These are phyloP conservation scores for Opisthocomus hoazin DNA, from an alignment of 2,113 vertebrate genomes.

Conservation along the genomic window DNA sequence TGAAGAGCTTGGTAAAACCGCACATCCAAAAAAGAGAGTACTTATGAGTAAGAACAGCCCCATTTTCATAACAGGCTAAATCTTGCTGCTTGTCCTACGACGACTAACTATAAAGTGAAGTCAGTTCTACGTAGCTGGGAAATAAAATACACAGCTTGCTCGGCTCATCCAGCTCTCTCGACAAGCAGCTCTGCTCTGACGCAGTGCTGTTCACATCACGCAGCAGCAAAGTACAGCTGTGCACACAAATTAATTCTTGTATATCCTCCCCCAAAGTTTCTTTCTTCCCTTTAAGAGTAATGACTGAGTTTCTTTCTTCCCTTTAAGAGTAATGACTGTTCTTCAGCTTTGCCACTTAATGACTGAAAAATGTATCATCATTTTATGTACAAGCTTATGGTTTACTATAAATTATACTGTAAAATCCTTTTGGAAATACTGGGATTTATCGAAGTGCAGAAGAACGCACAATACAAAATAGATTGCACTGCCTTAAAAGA, in stretches of 20 bases:
- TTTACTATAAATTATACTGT: background rate
- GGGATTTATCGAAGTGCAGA: slow-evolving; percentile 6
- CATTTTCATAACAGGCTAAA: background rate
- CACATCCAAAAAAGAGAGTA: background rate
- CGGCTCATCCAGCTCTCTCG: slow-evolving; percentile 60
- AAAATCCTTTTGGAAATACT: background rate
- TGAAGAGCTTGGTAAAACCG: background rate
- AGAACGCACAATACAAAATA: background rate
- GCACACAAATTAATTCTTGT: slow-evolving; percentile 14
- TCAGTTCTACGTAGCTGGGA: slow-evolving; percentile 34
- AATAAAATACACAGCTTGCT: slow-evolving; percentile 50
- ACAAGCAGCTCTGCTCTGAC: slow-evolving; percentile 54
- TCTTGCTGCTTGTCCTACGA: background rate
- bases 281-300: background rate
- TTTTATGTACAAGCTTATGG: background rate
- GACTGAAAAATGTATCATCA: slow-evolving; percentile 1
- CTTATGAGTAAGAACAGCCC: background rate
- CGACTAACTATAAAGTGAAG: slow-evolving; percentile 46
- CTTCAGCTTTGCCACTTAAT: background rate
- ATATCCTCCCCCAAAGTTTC: background rate
- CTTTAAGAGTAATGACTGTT: background rate
- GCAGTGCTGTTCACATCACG: slow-evolving; percentile 42
- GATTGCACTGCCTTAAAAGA: background rate
- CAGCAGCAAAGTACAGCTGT: slow-evolving; percentile 41
- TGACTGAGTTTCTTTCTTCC: background rate